Base-by-base conservation (phyloP, 2,797 vertebrate species). In the Diceros bicornis region DNA sequence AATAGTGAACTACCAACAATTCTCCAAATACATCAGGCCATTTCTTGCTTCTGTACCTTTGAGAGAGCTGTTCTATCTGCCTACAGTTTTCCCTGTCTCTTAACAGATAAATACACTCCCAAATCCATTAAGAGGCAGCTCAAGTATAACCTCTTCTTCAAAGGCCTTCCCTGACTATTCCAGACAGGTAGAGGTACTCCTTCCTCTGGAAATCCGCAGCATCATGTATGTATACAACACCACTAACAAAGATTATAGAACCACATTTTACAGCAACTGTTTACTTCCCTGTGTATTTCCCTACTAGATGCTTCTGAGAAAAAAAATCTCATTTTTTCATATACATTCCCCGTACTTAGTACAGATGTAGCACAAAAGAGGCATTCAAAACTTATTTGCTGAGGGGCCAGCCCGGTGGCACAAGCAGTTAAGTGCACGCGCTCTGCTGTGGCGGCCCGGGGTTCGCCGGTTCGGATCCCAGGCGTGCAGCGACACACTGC, bases 1-100 rank as follows among this genome's bases (percentile, higher is more conserved):
- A 91, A 81, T 57, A 78, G 1, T 62, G 34, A 92, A 55, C 41
- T n/a, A 55, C 16, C 32, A 61, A 52, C 34, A 89, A 37, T 32
- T 81, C 47, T 93, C 79, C 81, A 87, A 61, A 77, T 69, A 89
- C 13, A 14, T 17, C 41, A 84, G 32, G 55, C 41, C 41, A 92
- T 68, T 89, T 92, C 79, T 91, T 77, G 41, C 59, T 92, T 84
- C 47, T 87, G 32, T 25, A 72, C n/a, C 32, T 82, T 17, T 87
- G 20, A 72, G 44, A 37, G 71, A 97, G 32, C 21, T 64, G n/a
- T 59, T 83, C 62, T 2, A 32, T 50, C n/a, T 86, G 34, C n/a
- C 68, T 83, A 6, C 32, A 83, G 17, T 71, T 69, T 18, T 27
- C 71, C 29, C 41, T 61, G 37, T 37, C 55, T 55, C 41, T 91